Conservation (phyloP, 2,888 invertebrate genomes). For the Callosobruchus maculatus region DNA sequence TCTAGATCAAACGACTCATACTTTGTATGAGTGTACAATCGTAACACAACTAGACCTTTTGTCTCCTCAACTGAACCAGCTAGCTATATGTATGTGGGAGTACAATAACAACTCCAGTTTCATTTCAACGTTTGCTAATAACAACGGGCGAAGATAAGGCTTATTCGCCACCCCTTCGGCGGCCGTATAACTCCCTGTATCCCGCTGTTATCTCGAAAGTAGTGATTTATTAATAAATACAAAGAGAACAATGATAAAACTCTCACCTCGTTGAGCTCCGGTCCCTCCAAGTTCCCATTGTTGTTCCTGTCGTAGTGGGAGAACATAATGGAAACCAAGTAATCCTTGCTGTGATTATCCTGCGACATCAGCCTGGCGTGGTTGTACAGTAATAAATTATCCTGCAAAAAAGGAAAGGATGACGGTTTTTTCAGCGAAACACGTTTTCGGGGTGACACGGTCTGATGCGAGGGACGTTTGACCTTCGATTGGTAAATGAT, state of each 20-base stretch:
- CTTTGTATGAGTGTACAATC: no score
- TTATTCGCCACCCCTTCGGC: background rate
- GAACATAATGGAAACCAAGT: slow-evolving; percentile 76
- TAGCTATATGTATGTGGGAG: background rate
- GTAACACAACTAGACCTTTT: background rate
- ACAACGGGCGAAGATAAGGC: background rate
- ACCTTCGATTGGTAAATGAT: no score
- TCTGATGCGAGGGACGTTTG: no score
- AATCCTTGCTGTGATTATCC: no score
- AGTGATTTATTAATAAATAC: slow-evolving; percentile 13
- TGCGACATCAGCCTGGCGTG: no score
- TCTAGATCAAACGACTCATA: no score
- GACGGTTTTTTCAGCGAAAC: no score
- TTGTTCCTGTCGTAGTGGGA: slow-evolving; percentile 72
- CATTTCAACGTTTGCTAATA: background rate
- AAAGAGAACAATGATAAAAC: slow-evolving; percentile 10
- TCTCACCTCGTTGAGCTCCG: slow-evolving; percentile 62
- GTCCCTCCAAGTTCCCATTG: slow-evolving; percentile 63
- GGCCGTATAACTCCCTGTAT: background rate
- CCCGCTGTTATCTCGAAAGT: slow-evolving; percentile 3
- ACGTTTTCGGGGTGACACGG: no score
- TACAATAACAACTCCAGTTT: background rate
- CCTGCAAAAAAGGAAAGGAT: no score
- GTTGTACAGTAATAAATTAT: no score
- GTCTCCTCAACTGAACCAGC: background rate